Percentiles rank a stretch among this genome's conserved stretches.
These are phyloP conservation scores for Brachionus asplanchnoidis DNA, from an alignment of 1,140 invertebrate species.

Conservation along the genomic window DNA sequence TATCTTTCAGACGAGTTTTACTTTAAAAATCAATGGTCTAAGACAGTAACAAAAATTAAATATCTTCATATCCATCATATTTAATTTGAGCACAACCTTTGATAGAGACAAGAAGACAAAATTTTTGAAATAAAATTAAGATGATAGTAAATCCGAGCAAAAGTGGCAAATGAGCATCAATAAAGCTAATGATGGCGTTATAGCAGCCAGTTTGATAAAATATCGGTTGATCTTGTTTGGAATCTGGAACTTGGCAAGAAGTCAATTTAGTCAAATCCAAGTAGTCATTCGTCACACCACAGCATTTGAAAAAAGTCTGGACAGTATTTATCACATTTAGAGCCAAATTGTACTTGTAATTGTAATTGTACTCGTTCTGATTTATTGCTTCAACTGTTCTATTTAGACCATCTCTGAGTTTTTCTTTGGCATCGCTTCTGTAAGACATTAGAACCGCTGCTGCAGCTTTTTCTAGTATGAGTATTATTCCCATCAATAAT, in stretches of 20 bases:
- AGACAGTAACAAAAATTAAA: background rate
- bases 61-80: slow-evolving; percentile 38
- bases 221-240: background rate
- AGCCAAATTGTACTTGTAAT: too few relatives aligned
- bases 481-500: background rate
- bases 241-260: background rate
- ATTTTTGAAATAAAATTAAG: slow-evolving; percentile 33
- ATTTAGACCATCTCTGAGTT: background rate
- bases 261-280: background rate
- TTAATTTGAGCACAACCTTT: background rate
- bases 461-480: slow-evolving; percentile 16
- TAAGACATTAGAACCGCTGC: slow-evolving; percentile 11
- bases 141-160: slow-evolving; percentile 17
- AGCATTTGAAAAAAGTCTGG: slow-evolving; percentile 31
- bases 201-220: slow-evolving; percentile 26
- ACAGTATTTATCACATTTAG: slow-evolving; percentile 23
- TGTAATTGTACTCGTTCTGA: background rate
- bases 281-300: slow-evolving; percentile 8
- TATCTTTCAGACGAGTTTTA: too few relatives aligned
- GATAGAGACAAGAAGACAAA: slow-evolving; percentile 19
- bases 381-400: background rate
- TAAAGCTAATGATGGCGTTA: background rate
- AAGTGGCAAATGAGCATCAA: slow-evolving; percentile 16
- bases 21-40: too few relatives aligned
- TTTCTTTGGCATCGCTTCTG: background rate